A percentile compares a stretch with the other conserved stretches of the same genome.
phyloP scores from a whole-genome alignment of 1,140 invertebrate species.

The Aphelinus certus region DNA sequence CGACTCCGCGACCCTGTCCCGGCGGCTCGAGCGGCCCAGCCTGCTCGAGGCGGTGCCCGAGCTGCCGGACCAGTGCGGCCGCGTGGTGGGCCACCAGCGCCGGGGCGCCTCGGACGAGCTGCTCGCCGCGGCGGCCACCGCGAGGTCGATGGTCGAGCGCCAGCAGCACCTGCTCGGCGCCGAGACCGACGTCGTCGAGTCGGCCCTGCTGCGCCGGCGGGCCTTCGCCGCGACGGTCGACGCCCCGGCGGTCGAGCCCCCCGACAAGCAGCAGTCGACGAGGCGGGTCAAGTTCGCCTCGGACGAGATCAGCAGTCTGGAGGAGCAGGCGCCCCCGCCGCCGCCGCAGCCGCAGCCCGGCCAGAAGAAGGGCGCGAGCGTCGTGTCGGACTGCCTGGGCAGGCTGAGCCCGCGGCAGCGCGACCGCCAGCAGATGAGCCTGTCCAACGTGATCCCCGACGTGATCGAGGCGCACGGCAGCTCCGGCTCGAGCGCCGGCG shows the following conservation, averaged over 20 bases:
- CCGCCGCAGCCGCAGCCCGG: not conserved
- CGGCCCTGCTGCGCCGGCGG: constrained; percentile 16
- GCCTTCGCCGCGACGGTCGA: not conserved
- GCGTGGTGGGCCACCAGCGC: not conserved
- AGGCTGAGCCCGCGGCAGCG: constrained; percentile 44
- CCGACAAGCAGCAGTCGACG: not conserved
- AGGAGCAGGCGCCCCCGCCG: not conserved
- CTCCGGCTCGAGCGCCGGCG: not conserved
- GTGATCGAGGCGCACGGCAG: constrained; percentile 54
- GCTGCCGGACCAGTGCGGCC: constrained; percentile 51
- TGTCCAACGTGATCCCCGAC: constrained; percentile 49
- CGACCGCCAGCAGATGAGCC: constrained; percentile 44
- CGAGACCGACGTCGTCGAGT: constrained; percentile 42
- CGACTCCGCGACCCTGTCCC: constrained; percentile 33
- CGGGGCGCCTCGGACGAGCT: constrained; percentile 34
- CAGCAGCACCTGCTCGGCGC: constrained; percentile 52
- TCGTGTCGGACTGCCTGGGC: constrained; percentile 42
- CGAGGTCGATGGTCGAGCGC: constrained; percentile 43
- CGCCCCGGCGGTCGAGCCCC: not conserved
- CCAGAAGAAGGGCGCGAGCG: constrained; percentile 12
- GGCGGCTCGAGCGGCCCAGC: constrained; percentile 51
- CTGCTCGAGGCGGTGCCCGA: constrained; percentile 59
- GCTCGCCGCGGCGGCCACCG: constrained; percentile 17
- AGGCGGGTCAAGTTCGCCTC: constrained; percentile 20
- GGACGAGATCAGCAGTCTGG: not conserved